Base-by-base conservation (phyloP, 2,888 invertebrate species). In the Himalopsyche anomala region DNA sequence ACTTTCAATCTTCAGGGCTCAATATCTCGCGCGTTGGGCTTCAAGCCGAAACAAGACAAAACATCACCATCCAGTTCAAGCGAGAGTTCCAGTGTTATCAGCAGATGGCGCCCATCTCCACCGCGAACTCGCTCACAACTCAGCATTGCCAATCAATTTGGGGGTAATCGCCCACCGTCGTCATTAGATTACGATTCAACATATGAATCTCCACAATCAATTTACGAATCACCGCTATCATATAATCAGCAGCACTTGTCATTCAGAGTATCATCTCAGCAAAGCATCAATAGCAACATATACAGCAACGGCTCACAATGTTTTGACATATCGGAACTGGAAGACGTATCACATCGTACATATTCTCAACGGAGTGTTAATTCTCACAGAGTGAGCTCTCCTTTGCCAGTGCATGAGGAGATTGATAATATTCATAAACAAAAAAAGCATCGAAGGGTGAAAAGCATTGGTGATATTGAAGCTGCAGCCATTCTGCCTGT, bases 391-490 rank as follows among this genome's bases (percentile, higher is more conserved):
- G 93, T 93, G 88, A 94, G 92, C 90, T 93, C 93, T 0, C 93
- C 93, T 0, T 90, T 93, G 5, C 93, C 93, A 38, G 92, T 92
- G 0, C 92, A 93, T 89, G 91, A 93, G 0, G 90, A 91, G 38
- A 93, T 93, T 82, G 93, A 94, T 83, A 91, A 92, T 17, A 90
- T 91, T 6, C 89, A 92, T 45, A 92, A 92, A 88, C 93, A 94
- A 89, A 94, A 94, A 89, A 92, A 94, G 81, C 95, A 95, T 89
- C 92, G 96, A 28, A 92, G 96, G 17, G 96, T 96, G 55, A 95
- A 95, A 90, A 96, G 96, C 90, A 96, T 96, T 89, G 95, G 96
- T 4, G 96, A 96, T 91, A 96, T 96, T 89, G 96, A 96, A 90
- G 94, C 94, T 19, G 91, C 92, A 80, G 91, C 92, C 56, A 91